Conservation (phyloP, 2,113 vertebrate genomes). For the Marmota monax region DNA sequence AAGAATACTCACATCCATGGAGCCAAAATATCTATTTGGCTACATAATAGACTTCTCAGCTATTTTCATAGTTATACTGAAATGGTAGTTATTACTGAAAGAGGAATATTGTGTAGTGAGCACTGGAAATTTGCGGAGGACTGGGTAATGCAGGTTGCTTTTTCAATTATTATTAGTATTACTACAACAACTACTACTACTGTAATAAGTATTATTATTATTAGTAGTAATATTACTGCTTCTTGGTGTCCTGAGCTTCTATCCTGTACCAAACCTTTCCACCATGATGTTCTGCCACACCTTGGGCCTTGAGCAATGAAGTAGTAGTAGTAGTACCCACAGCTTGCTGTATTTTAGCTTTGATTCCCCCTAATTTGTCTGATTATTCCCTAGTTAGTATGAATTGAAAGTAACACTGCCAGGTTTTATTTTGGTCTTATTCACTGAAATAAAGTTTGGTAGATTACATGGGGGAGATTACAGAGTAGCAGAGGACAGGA, state of each 20-base stretch:
- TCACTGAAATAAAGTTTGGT: conserved; percentile 19
- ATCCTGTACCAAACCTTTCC: too few relatives aligned
- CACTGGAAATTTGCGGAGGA: background rate
- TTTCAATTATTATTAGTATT: background rate
- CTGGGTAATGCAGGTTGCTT: background rate
- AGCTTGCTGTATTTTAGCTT: conserved; percentile 28
- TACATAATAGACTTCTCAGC: background rate
- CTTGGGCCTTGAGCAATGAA: too few relatives aligned
- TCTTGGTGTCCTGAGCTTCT: too few relatives aligned
- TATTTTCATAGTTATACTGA: background rate
- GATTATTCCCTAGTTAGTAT: background rate
- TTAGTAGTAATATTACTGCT: too few relatives aligned
- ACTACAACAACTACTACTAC: too few relatives aligned
- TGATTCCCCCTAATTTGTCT: conserved; percentile 23
- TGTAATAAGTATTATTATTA: too few relatives aligned
- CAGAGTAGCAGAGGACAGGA: background rate
- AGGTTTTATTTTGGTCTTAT: conserved; percentile 1
- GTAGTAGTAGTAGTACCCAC: background rate
- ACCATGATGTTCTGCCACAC: too few relatives aligned
- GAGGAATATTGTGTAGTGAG: background rate
- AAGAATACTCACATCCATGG: background rate
- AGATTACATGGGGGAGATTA: background rate
- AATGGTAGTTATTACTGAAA: background rate
- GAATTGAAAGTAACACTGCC: background rate
- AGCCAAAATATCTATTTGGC: background rate